phyloP scores from a whole-genome alignment of 2,797 vertebrate genomes.

The Falco peregrinus region DNA sequence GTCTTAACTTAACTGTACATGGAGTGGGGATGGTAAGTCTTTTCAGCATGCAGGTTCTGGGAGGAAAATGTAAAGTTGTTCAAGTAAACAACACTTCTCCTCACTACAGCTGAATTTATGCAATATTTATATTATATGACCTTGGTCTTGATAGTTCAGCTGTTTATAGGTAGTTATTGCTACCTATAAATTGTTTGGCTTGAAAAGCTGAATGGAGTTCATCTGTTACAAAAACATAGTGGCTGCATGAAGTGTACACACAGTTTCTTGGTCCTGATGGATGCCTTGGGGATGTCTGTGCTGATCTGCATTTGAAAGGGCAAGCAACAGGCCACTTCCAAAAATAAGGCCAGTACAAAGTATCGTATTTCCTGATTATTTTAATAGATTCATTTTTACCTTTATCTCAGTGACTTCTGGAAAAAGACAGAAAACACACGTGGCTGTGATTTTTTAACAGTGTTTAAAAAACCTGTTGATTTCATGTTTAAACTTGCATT shows the following conservation, averaged over 20 bases:
- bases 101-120: background rate
- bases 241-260: background rate
- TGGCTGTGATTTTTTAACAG: background rate
- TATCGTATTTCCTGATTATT: background rate
- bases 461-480: background rate
- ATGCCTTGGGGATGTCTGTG: background rate
- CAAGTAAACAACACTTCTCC: background rate
- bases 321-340: background rate
- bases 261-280: background rate
- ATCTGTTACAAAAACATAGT: background rate
- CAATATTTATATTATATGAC: background rate
- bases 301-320: background rate
- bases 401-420: background rate
- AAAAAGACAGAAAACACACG: background rate
- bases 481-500: background rate
- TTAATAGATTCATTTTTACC: background rate
- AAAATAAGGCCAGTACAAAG: background rate
- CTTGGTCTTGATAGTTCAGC: background rate
- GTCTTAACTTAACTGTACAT: background rate
- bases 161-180: background rate
- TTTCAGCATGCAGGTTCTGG: background rate
- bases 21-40: background rate
- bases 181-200: background rate
- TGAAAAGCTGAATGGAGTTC: background rate
- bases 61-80: background rate